Base-by-base conservation (phyloP, 2,888 invertebrate genomes). In the Sarcophaga rosellei region DNA sequence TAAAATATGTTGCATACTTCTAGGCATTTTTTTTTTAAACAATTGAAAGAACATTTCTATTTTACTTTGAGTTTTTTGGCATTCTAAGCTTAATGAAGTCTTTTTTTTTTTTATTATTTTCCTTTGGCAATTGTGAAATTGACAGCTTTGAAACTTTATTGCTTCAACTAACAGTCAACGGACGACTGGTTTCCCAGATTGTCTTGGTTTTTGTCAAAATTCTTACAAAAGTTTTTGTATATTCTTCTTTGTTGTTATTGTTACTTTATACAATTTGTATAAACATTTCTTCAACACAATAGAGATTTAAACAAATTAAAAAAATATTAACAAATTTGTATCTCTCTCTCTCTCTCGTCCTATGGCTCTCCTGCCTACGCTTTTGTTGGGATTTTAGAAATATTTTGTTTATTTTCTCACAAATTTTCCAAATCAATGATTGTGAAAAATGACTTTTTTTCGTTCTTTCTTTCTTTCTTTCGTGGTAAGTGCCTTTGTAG, bases 381-480 rank as follows among this genome's bases (percentile, higher is more conserved):
- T 35, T 35, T 10, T 8, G 10, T 15, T 8, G 3, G 47, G 17
- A 2, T 0, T 15, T 17, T 23, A 10, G 15, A n/a, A 61, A 78
- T 62, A 83, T 61, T 69, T 79, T 75, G 79, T 69, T 74, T 62
- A 62, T 63, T 75, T 63, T 44, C 47, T 68, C 66, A 63, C 20
- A 79, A 53, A 75, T 79, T 84, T 84, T 75, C 77, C 75, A 75
- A 80, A 76, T 84, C 75, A 84, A 76, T 80, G 84, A 79, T 72
- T 63, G 69, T 65, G 45, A 84, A 74, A 78, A 70, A 75, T 79
- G 79, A 53, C 59, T 76, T 72, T n/a, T 35, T 47, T n/a, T n/a
- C n/a, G n/a, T n/a, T 23, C 35, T 21, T 35, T 3, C 8, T 65
- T 1, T 8, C 45, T 47, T 8, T 45, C 21, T 21, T 66, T 66